A percentile compares a stretch with the other conserved stretches of the same genome.
These are phyloP conservation scores for Xylophagus ater DNA, from an alignment of 2,888 invertebrate species.

Conservation along the genomic window DNA sequence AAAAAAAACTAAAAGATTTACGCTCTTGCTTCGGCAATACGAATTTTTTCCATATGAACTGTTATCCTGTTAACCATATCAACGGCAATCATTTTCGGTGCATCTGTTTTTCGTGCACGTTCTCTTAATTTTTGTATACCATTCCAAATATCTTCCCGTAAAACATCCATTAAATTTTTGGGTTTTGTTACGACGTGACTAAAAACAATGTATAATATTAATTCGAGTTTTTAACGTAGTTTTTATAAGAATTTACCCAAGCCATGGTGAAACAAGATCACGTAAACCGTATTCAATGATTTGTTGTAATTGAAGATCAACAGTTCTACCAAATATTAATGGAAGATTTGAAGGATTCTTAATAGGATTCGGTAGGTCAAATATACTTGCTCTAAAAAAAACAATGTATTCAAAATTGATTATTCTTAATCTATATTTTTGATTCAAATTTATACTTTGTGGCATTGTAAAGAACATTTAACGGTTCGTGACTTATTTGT, in stretches of 20 bases:
- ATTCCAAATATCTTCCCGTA: conserved; percentile 74
- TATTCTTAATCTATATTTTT: neutral
- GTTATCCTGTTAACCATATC: conserved; percentile 73
- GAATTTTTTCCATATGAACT: conserved; percentile 74
- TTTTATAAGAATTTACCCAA: conserved; percentile 37
- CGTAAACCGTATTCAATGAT: conserved; percentile 66
- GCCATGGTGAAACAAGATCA: conserved; percentile 70
- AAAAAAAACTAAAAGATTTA: conserved; percentile 41
- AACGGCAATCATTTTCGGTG: conserved; percentile 68
- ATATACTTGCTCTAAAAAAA: conserved; percentile 30
- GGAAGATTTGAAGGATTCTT: conserved; percentile 50
- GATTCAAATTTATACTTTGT: conserved; percentile 29
- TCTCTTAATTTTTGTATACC: conserved; percentile 65
- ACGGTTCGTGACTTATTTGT: conserved; percentile 29
- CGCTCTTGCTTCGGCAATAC: conserved; percentile 63
- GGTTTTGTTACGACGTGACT: conserved; percentile 55
- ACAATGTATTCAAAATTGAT: neutral
- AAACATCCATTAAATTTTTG: conserved; percentile 50
- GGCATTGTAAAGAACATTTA: conserved; percentile 35
- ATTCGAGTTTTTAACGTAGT: conserved; percentile 7
- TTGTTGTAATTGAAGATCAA: conserved; percentile 73
- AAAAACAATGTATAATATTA: conserved; percentile 28
- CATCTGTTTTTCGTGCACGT: conserved; percentile 62
- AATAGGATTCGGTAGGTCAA: conserved; percentile 36
- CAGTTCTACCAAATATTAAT: conserved; percentile 71